These are phyloP conservation scores for Drosophila serrata DNA, from an alignment of 1,140 invertebrate genomes.

Conservation along the genomic window DNA sequence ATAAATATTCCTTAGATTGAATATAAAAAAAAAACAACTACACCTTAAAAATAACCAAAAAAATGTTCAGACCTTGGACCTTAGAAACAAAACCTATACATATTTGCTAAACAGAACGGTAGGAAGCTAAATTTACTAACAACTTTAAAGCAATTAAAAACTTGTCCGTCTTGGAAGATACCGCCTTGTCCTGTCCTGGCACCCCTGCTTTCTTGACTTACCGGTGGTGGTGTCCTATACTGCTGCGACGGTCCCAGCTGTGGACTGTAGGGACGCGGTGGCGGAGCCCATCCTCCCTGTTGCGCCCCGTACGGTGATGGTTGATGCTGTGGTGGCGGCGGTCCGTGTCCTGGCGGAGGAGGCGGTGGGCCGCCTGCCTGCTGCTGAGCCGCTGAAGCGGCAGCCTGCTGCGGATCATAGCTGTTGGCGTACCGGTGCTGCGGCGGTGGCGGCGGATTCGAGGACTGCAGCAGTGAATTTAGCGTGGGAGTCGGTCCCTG, in stretches of 20 bases:
- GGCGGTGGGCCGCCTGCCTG: constrained; percentile 77
- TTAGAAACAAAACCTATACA: no score
- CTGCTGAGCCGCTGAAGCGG: constrained; percentile 79
- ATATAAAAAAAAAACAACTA: background rate
- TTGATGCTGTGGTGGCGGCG: constrained; percentile 85
- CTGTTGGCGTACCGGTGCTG: constrained; percentile 85
- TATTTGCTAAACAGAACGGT: background rate
- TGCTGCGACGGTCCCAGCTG: constrained; percentile 81
- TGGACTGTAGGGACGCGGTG: constrained; percentile 82
- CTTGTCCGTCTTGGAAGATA: background rate
- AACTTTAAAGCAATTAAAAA: background rate
- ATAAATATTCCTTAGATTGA: background rate
- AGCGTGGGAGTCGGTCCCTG: constrained; percentile 95
- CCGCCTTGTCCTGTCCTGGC: no score
- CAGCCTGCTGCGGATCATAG: constrained; percentile 85
- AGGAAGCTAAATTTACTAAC: background rate
- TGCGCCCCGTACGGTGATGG: constrained; percentile 73
- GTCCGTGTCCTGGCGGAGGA: constrained; percentile 79
- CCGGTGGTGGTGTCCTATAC: constrained; percentile 82
- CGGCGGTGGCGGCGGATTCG: constrained; percentile 87
- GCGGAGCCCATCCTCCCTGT: constrained; percentile 83
- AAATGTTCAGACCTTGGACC: no score
- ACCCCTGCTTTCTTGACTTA: constrained; percentile 40
- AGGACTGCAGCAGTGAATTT: constrained; percentile 94
- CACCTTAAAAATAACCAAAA: background rate